Base-by-base conservation (phyloP, 2,113 vertebrate genomes). In the Conger conger region DNA sequence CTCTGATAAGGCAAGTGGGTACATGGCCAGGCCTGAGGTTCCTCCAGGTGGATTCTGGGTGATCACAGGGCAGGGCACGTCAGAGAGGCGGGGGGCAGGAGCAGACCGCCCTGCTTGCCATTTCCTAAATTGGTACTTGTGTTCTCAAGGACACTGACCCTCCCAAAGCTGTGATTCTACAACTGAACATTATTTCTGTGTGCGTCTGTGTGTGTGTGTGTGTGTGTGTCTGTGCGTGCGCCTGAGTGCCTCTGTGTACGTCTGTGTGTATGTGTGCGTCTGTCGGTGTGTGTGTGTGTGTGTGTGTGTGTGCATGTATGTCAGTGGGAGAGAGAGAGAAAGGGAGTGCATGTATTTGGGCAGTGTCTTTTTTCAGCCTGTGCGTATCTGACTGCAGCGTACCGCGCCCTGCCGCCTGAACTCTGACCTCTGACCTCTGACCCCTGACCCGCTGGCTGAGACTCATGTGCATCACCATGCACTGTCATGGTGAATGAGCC, bases 111-210 rank as follows among this genome's bases (percentile, higher is more conserved):
- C 86, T 90, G 68, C 86, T 90, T 86, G 83, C 85, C 91, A 87
- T 89, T 88, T 79, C 85, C 82, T 84, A 89, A 86, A 84, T 23
- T 91, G 50, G 33, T 87, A 86, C 80, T 83, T 86, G 79, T 80
- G 89, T 81, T 50, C 45, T 1, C 45, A 50, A 50, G 33, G 86
- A 86, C 88, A 68, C 35, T 86, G 86, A 83, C 80, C 88, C 86
- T 84, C 85, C 30, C 50, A 11, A 87, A 86, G 86, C 86, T 89
- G 86, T 88, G 77, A 89, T 89, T 90, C 84, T 86, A 36, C 86
- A 87, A 76, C 85, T 54, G 23, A 2, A 78, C 35, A 57, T 80
- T 86, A 79, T 87, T 85, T 16, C 42, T 60, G 73, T 82, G 73
- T 60, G 82, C 27, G 42, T 81, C 33, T 76, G 5, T 9, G 27